Conservation (phyloP, 2,888 invertebrate species). For the Anthoptus insignis region DNA sequence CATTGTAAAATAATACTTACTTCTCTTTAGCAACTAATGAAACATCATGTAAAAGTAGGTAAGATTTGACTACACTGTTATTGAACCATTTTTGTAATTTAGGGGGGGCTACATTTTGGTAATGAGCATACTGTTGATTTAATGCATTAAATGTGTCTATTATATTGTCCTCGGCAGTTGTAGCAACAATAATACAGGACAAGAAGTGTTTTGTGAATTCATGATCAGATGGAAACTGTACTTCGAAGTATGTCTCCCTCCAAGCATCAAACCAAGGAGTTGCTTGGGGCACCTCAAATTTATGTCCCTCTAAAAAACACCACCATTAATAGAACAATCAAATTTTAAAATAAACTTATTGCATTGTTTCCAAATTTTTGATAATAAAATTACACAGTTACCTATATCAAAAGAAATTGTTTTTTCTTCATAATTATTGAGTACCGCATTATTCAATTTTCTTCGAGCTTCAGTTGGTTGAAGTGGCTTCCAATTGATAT, state of each 20-base stretch:
- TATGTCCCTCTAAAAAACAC: slow-evolving; percentile 79
- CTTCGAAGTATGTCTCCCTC: slow-evolving; percentile 96
- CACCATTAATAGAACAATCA: slow-evolving; percentile 5
- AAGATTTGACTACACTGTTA: slow-evolving; percentile 94
- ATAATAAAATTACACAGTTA: slow-evolving; percentile 50
- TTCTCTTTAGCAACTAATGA: slow-evolving; percentile 90
- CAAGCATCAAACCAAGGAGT: slow-evolving; percentile 99
- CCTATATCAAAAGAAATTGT: slow-evolving; percentile 86
- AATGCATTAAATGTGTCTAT: slow-evolving; percentile 94
- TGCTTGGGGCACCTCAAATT: slow-evolving; percentile 90
- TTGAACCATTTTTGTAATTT: slow-evolving; percentile 95
- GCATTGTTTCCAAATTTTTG: slow-evolving; percentile 1
- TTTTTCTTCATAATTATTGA: slow-evolving; percentile 85
- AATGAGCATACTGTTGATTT: slow-evolving; percentile 93
- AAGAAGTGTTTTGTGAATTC: slow-evolving; percentile 97
- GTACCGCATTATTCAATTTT: slow-evolving; percentile 94
- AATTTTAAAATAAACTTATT: not conserved
- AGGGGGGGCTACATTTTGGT: slow-evolving; percentile 91
- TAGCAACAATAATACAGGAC: slow-evolving; percentile 93
- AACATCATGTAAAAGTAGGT: slow-evolving; percentile 96
- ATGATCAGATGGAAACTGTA: slow-evolving; percentile 97
- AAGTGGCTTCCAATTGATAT: slow-evolving; percentile 94
- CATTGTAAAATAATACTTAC: slow-evolving; percentile 81
- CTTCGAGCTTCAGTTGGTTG: slow-evolving; percentile 94
- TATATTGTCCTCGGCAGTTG: slow-evolving; percentile 92